A percentile compares a stretch with the other conserved stretches of the same genome.
These are phyloP conservation scores for Drosophila hamatofila DNA, from an alignment of 2,888 invertebrate genomes.

Conservation along the genomic window DNA sequence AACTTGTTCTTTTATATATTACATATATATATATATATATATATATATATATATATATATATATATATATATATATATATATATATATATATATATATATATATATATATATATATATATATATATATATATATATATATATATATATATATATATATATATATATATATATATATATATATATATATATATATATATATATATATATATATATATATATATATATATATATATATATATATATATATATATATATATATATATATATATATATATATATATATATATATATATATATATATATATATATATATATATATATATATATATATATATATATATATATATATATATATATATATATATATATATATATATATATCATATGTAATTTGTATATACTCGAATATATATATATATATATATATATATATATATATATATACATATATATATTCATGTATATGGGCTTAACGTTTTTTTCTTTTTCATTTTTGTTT, in stretches of 20 bases:
- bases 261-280: constrained; percentile 61
- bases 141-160: no score
- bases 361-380: constrained; percentile 34
- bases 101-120: constrained; percentile 56
- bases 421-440: constrained; percentile 44
- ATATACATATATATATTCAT: constrained; percentile 50
- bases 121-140: constrained; percentile 11
- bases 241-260: constrained; percentile 38
- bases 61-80: no score
- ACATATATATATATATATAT: constrained; percentile 34
- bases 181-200: constrained; percentile 56
- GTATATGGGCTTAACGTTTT: constrained; percentile 58
- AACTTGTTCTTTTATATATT: constrained; percentile 55
- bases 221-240: no score
- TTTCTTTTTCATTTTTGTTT: constrained; percentile 27
- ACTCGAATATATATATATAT: constrained; percentile 25
- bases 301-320: constrained; percentile 29
- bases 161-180: constrained; percentile 38
- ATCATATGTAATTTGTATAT: constrained; percentile 12
- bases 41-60: constrained; percentile 7
- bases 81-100: constrained; percentile 38
- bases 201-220: neutral
- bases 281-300: no score
- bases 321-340: constrained; percentile 41
- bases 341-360: constrained; percentile 41